Percentiles rank a stretch among this genome's conserved stretches.
Conservation (phyloP, 2,888 invertebrate species). For the Scaptomyza caliginosa region DNA sequence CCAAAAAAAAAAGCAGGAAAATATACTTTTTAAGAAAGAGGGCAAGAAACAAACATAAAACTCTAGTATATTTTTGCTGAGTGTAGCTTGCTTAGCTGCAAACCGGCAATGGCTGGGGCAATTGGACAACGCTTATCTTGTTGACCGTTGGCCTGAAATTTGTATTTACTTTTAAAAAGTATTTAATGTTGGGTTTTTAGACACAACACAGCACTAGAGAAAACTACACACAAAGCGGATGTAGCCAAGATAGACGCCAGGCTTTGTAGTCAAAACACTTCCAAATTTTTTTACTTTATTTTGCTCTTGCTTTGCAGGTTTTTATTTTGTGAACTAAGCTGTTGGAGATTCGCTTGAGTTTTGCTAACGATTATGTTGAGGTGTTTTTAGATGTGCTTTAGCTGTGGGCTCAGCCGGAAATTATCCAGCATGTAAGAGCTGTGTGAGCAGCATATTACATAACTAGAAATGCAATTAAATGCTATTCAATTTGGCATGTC, state of each 20-base stretch:
- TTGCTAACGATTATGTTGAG: not conserved
- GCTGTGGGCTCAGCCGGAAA: conserved; percentile 2
- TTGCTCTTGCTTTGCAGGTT: not conserved
- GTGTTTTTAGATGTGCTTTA: conserved; percentile 14
- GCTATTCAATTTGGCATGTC: conserved; percentile 20
- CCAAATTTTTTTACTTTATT: not conserved
- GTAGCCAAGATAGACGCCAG: conserved; percentile 24
- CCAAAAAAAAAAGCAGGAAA: too few relatives aligned
- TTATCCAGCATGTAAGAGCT: not conserved
- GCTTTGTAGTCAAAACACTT: conserved; percentile 8
- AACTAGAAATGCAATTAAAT: conserved; percentile 7
- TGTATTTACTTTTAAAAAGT: conserved; percentile 68
- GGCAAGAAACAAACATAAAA: too few relatives aligned
- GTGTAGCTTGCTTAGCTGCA: not conserved
- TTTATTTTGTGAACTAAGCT: conserved; percentile 8
- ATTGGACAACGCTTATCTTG: conserved; percentile 61
- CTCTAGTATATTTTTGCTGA: not conserved
- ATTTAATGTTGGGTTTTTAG: conserved; percentile 52
- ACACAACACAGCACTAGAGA: conserved; percentile 19
- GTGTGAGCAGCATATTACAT: not conserved
- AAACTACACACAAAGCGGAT: conserved; percentile 18
- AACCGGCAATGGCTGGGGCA: conserved; percentile 15
- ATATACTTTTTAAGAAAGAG: too few relatives aligned
- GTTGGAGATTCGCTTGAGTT: conserved; percentile 16
- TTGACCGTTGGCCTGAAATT: conserved; percentile 50